phyloP scores from a whole-genome alignment of 2,888 invertebrate species.

The Zaprionus bogoriensis region DNA sequence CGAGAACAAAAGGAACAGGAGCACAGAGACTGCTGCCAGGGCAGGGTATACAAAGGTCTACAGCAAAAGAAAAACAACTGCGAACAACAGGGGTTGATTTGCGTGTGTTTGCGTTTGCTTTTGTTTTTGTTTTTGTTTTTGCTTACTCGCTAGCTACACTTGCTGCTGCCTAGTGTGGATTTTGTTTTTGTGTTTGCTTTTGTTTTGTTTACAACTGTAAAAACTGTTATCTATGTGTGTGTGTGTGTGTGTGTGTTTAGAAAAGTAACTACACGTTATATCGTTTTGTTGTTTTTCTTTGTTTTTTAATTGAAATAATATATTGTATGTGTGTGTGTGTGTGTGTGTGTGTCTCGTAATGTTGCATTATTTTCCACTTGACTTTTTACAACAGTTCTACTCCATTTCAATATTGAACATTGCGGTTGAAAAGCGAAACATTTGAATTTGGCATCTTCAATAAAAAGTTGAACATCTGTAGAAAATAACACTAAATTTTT shows the following conservation, averaged over 20 bases:
- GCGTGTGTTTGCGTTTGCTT: neutral
- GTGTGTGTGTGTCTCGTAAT: constrained; percentile 35
- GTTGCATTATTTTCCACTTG: constrained; percentile 26
- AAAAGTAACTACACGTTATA: constrained; percentile 61
- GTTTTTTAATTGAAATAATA: constrained; percentile 60
- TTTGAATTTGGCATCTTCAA: constrained; percentile 54
- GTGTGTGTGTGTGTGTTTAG: constrained; percentile 14
- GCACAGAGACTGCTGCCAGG: constrained; percentile 8
- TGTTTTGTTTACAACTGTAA: constrained; percentile 42
- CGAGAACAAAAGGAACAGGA: constrained; percentile 30
- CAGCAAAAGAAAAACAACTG: neutral
- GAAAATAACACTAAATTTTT: constrained; percentile 30
- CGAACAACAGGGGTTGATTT: neutral
- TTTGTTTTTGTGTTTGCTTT: neutral
- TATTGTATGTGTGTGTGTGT: constrained; percentile 30
- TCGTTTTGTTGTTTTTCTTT: constrained; percentile 31
- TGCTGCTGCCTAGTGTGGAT: constrained; percentile 15
- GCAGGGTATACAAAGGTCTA: constrained; percentile 6
- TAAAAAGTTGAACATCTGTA: constrained; percentile 20
- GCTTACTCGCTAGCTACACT: constrained; percentile 65
- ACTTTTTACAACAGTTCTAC: constrained; percentile 38
- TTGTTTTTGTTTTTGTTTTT: constrained; percentile 22
- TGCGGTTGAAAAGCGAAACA: constrained; percentile 34
- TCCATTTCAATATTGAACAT: constrained; percentile 38
- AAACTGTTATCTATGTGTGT: constrained; percentile 37